These are phyloP conservation scores for Deroptyus accipitrinus DNA, from an alignment of 2,113 vertebrate genomes.

Conservation along the genomic window DNA sequence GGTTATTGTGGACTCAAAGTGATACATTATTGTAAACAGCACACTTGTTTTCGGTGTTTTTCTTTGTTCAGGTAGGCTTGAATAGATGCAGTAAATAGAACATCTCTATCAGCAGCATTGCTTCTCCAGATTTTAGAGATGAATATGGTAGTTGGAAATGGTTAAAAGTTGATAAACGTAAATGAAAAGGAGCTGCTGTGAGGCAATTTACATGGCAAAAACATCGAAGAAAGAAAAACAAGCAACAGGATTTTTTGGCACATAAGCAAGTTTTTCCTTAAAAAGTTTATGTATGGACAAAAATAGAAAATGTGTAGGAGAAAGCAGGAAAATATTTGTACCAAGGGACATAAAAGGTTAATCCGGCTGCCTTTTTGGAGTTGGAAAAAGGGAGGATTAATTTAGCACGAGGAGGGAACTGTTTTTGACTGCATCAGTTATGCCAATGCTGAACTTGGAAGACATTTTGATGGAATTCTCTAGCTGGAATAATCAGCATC, in stretches of 20 bases:
- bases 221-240: background rate
- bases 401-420: background rate
- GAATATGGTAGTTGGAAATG: background rate
- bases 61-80: background rate
- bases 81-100: background rate
- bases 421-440: background rate
- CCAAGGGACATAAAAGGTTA: background rate
- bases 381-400: background rate
- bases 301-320: background rate
- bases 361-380: background rate
- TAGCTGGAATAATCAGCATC: background rate
- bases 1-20: background rate
- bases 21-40: background rate
- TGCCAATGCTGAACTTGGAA: background rate
- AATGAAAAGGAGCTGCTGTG: conserved; percentile 5
- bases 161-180: conserved; percentile 6
- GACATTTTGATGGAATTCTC: background rate
- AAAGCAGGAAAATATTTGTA: conserved; percentile 7
- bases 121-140: conserved; percentile 2
- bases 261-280: background rate
- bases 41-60: background rate
- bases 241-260: background rate
- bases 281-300: background rate
- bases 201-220: conserved; percentile 9
- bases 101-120: background rate